These are phyloP conservation scores for Cantharis rustica DNA, from an alignment of 2,888 invertebrate genomes.

Conservation along the genomic window DNA sequence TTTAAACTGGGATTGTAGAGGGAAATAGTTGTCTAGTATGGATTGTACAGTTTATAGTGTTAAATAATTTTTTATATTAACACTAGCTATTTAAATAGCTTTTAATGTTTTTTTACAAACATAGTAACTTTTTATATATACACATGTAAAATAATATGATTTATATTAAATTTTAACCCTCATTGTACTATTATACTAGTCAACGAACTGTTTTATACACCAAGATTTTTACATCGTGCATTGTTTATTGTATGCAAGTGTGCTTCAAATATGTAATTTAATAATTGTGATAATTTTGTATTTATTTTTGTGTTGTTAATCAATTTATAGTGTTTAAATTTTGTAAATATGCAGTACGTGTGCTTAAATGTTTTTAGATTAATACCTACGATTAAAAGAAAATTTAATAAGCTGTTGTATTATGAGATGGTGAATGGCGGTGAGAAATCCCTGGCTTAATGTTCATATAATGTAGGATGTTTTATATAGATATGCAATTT, in stretches of 20 bases:
- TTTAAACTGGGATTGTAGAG: background rate
- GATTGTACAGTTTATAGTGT: background rate
- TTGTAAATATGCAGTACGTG: background rate
- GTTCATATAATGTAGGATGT: background rate
- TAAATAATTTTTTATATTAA: background rate
- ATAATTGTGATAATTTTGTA: background rate
- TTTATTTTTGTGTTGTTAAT: background rate
- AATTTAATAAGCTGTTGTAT: background rate
- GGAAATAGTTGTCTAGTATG: background rate
- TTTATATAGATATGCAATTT: background rate
- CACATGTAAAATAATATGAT: background rate
- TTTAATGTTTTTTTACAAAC: background rate
- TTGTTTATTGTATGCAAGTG: background rate
- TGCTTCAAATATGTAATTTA: background rate
- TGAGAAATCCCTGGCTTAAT: background rate
- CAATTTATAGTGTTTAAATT: background rate
- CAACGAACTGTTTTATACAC: background rate
- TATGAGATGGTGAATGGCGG: background rate
- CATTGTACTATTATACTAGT: background rate
- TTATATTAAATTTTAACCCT: background rate
- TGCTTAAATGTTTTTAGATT: background rate
- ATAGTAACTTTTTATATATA: background rate
- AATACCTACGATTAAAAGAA: background rate
- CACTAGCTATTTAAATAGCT: background rate
- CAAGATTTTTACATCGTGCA: background rate